Evolutionary conservation across 2,888 invertebrate genomes (phyloP), one percentile per base, ranked within the genome.

Genomic region (Melinaea menophilus): DNA sequence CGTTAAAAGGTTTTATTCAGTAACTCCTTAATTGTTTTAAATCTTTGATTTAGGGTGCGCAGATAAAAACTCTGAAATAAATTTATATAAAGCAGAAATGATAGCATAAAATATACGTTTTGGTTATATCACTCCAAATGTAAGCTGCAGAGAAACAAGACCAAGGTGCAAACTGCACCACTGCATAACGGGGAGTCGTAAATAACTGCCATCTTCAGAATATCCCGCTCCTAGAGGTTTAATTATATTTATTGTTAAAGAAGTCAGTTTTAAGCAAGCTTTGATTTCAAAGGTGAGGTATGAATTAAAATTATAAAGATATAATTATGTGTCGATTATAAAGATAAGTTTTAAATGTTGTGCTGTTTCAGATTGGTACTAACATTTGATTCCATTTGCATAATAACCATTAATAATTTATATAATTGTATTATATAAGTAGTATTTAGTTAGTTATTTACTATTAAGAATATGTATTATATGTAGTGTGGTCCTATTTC

Each of bases 101-200:
- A 22, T n/a, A 48, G n/a, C 48, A 22, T 48, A 48, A 48, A 13
- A 2, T 48, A 1, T 48, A 13, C n/a, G 48, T 48, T 48, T 48
- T 48, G 48, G 22, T 5, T 4, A 22, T 48, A 22, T 5, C 48
- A 7, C 48, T 48, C 13, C 48, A 48, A 48, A 13, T 48, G 48
- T 48, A 48, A 48, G n/a, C 4, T 48, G 22, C 48, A 48, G 12
- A 48, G 48, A 48, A 48, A 48, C 48, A 48, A 48, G 13, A 13
- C n/a, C 48, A 48, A 48, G 48, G 48, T 48, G 48, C 48, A 48
- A 48, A 48, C 22, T 48, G 48, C 48, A 48, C 5, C 48, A 48
- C 22, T 48, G 48, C 48, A 48, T 22, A 48, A 48, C n/a, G 22
- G 37, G 2, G 48, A 48, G 48, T 22, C 48, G 48, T 48, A 48